Conservation (phyloP, 2,113 vertebrate species). For the Cyanoliseus patagonus region DNA sequence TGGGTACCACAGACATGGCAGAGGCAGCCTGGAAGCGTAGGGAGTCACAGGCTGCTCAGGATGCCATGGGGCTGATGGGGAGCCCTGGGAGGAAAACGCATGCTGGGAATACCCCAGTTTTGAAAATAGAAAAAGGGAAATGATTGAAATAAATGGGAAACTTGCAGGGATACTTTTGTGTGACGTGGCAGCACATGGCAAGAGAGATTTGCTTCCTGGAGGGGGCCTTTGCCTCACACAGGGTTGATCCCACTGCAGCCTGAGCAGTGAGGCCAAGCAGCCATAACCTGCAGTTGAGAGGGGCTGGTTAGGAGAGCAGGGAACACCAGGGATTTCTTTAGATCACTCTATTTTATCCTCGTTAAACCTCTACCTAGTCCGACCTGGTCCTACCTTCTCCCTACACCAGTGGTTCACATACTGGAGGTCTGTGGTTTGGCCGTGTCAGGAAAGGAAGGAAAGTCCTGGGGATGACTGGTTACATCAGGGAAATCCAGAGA, state of each 20-base stretch:
- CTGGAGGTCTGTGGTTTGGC: neutral
- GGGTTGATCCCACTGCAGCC: neutral
- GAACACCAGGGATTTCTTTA: neutral
- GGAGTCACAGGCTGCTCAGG: neutral
- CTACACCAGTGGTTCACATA: neutral
- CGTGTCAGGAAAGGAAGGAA: neutral
- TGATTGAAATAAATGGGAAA: neutral
- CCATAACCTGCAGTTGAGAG: neutral
- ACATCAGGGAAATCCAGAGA: neutral
- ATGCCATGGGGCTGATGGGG: neutral
- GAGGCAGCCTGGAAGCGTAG: neutral
- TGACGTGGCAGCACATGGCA: neutral
- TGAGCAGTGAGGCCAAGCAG: neutral
- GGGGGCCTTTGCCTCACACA: neutral
- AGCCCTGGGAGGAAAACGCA: neutral
- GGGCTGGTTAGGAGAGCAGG: accelerated
- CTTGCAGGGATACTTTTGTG: accelerated
- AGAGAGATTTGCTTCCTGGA: neutral
- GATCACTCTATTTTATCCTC: neutral
- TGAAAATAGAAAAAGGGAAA: neutral
- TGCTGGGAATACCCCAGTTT: neutral
- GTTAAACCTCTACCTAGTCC: neutral
- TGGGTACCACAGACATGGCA: neutral
- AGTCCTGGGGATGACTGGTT: neutral
- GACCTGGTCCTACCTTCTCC: no score